Percentiles rank a stretch among this genome's conserved stretches.
phyloP scores from a whole-genome alignment of 2,888 invertebrate genomes.

The Zygaena filipendulae region DNA sequence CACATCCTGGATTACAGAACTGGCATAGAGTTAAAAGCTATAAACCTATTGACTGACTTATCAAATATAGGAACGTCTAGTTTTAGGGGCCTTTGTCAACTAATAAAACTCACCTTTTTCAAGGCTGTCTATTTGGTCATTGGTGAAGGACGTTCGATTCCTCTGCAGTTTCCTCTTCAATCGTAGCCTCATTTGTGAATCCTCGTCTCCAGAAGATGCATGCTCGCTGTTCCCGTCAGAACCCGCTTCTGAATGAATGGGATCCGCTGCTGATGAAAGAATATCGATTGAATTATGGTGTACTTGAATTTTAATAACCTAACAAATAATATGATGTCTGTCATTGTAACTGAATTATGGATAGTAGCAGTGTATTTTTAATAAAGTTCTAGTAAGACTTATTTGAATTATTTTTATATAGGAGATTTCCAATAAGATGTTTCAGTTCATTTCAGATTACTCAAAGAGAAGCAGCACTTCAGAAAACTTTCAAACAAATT shows the following conservation, averaged over 20 bases:
- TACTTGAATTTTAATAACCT: not conserved
- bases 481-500: no score
- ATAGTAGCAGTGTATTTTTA: not conserved
- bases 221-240: constrained; percentile 93
- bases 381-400: no score
- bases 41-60: no score
- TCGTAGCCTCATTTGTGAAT: constrained; percentile 91
- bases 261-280: constrained; percentile 48
- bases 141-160: constrained; percentile 97
- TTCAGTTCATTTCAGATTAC: no score
- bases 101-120: constrained; percentile 85
- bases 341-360: not conserved
- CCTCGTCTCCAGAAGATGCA: constrained; percentile 90
- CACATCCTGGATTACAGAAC: no score
- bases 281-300: no score
- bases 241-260: constrained; percentile 70
- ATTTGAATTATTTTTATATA: no score
- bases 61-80: constrained; percentile 1
- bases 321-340: no score
- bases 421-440: no score
- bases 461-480: no score
- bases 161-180: constrained; percentile 96
- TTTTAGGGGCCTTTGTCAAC: not conserved
- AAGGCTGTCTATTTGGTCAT: constrained; percentile 97
- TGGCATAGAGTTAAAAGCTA: no score